Conservation (phyloP, 2,113 vertebrate species). For the Dolichallabes microphthalmus region DNA sequence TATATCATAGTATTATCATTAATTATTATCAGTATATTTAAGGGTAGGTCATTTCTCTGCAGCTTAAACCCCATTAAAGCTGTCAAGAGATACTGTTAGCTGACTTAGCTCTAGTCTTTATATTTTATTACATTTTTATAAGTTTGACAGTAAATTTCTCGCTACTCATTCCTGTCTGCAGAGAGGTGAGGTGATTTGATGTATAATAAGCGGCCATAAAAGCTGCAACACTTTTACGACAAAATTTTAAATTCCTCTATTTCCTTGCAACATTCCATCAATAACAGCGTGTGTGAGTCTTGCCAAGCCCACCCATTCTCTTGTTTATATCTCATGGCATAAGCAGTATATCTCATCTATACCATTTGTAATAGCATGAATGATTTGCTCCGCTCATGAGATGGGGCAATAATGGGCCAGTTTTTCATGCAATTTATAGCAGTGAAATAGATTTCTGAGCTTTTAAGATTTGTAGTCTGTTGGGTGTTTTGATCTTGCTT, state of each 20-base stretch:
- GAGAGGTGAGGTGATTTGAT: slow-evolving; percentile 11
- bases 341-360: slow-evolving; percentile 62
- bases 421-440: slow-evolving; percentile 11
- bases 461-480: slow-evolving; percentile 35
- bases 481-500: slow-evolving; percentile 1
- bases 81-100: neutral
- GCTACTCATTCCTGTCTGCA: neutral
- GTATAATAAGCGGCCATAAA: slow-evolving; percentile 42
- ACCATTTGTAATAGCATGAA: slow-evolving; percentile 61
- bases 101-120: slow-evolving; percentile 12
- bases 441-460: slow-evolving; percentile 25
- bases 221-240: slow-evolving; percentile 31
- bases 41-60: neutral
- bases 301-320: slow-evolving; percentile 14
- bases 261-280: slow-evolving; percentile 15
- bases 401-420: slow-evolving; percentile 42
- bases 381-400: slow-evolving; percentile 62
- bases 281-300: slow-evolving; percentile 4
- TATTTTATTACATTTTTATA: slow-evolving; percentile 13
- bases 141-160: slow-evolving; percentile 38
- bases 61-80: slow-evolving; percentile 9
- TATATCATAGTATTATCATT: no score
- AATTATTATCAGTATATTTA: neutral
- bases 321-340: slow-evolving; percentile 22
- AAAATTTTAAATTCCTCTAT: slow-evolving; percentile 30